Conservation (phyloP, 1,140 invertebrate species). For the Palaemon carinicauda region DNA sequence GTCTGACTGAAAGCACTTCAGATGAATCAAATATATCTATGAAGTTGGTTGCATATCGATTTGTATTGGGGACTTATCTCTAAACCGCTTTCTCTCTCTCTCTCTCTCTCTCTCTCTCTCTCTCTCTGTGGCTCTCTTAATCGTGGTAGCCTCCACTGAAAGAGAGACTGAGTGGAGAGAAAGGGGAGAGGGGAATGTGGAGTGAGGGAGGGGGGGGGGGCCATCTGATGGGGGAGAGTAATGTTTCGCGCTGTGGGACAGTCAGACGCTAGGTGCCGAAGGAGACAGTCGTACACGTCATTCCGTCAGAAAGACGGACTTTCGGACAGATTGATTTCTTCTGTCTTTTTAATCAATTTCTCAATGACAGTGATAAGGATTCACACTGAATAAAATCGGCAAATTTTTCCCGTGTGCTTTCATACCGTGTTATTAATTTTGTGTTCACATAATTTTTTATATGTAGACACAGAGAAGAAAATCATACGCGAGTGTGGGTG, state of each 20-base stretch:
- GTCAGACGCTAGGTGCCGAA: constrained; percentile 1
- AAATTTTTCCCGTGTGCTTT: too few species aligned
- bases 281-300: neutral
- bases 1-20: too few species aligned
- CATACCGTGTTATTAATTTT: too few species aligned
- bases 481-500: neutral
- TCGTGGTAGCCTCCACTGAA: neutral
- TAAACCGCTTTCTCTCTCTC: too few species aligned
- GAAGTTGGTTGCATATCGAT: too few species aligned
- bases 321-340: neutral
- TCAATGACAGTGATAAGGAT: too few species aligned
- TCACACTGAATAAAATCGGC: neutral
- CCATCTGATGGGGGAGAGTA: neutral
- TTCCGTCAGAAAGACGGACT: neutral
- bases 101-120: too few species aligned
- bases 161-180: neutral
- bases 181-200: neutral
- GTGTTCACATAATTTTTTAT: too few species aligned
- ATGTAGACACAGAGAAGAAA: too few species aligned
- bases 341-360: neutral
- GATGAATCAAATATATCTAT: too few species aligned
- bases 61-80: too few species aligned
- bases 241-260: neutral
- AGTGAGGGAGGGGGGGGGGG: neutral
- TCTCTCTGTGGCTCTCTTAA: neutral